These are phyloP conservation scores for Monochamus alternatus DNA, from an alignment of 2,888 invertebrate genomes.

Conservation along the genomic window DNA sequence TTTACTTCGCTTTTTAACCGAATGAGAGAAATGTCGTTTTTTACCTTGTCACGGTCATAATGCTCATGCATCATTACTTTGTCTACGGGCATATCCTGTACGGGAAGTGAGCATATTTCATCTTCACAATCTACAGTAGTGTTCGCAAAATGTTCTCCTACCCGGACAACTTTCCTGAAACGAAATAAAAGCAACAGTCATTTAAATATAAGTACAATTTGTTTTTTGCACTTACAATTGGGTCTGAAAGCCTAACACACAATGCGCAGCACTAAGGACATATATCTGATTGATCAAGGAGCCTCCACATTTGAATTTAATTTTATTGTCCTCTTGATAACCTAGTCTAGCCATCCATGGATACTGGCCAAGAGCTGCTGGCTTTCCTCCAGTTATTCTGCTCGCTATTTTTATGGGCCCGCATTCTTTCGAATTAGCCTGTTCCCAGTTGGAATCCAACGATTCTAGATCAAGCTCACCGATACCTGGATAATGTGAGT, in stretches of 20 bases:
- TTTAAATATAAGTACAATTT: too few species aligned
- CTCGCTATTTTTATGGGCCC: slow-evolving; percentile 66
- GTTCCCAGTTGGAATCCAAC: too few species aligned
- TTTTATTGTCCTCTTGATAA: slow-evolving; percentile 63
- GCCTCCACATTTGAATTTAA: slow-evolving; percentile 67
- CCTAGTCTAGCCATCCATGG: slow-evolving; percentile 78
- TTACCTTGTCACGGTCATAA: slow-evolving; percentile 1
- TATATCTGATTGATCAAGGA: slow-evolving; percentile 66
- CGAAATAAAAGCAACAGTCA: background rate
- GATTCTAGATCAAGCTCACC: too few species aligned
- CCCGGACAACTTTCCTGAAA: slow-evolving; percentile 53
- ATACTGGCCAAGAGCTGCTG: slow-evolving; percentile 75
- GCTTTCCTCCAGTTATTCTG: slow-evolving; percentile 76
- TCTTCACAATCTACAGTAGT: slow-evolving; percentile 59
- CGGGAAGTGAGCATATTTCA: slow-evolving; percentile 65
- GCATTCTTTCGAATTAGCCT: background rate
- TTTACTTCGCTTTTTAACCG: background rate
- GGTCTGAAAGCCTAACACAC: slow-evolving; percentile 49
- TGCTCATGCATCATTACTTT: slow-evolving; percentile 24
- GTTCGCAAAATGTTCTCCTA: slow-evolving; percentile 60
- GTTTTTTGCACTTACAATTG: background rate
- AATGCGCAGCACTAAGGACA: slow-evolving; percentile 70
- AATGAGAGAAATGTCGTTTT: slow-evolving; percentile 20
- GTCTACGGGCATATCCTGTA: slow-evolving; percentile 66
- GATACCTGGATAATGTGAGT: too few species aligned